Conservation (phyloP, 2,797 vertebrate species). For the Discoglossus pictus region DNA sequence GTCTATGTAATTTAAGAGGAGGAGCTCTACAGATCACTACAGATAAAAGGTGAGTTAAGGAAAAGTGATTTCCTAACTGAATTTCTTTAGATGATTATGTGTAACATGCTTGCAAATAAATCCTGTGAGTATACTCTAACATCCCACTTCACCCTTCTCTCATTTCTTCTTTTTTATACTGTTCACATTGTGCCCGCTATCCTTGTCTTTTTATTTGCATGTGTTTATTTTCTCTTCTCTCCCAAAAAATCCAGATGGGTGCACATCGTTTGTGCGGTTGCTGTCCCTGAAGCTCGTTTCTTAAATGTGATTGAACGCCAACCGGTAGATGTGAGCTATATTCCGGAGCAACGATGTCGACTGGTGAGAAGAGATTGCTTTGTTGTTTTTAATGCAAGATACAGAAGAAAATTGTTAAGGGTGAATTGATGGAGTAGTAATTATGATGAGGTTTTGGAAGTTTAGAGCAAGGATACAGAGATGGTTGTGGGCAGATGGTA, state of each 20-base stretch:
- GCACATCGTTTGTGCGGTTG: conserved; percentile 94
- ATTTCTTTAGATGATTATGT: not conserved
- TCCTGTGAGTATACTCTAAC: too few relatives aligned
- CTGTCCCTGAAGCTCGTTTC: conserved; percentile 89
- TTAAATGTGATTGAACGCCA: conserved; percentile 83
- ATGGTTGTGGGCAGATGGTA: not conserved
- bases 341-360: conserved; percentile 89
- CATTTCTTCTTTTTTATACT: too few relatives aligned
- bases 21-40: conserved; percentile 91
- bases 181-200: too few relatives aligned
- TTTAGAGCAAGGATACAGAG: not conserved
- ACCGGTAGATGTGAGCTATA: conserved; percentile 85
- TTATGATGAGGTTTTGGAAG: not conserved
- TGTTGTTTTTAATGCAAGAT: too few relatives aligned
- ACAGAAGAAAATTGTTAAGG: too few relatives aligned
- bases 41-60: conserved; percentile 76
- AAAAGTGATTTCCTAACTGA: not conserved
- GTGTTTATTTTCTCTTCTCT: conserved; percentile 11
- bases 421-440: too few relatives aligned
- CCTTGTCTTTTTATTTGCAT: not conserved
- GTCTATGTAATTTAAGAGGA: conserved; percentile 91
- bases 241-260: conserved; percentile 92
- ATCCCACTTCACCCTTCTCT: too few relatives aligned
- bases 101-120: too few relatives aligned
- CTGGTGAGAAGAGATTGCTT: conserved; percentile 89